Percentiles rank a stretch among this genome's conserved stretches.
phyloP scores from a whole-genome alignment of 2,888 invertebrate genomes.

The Homarus gammarus region DNA sequence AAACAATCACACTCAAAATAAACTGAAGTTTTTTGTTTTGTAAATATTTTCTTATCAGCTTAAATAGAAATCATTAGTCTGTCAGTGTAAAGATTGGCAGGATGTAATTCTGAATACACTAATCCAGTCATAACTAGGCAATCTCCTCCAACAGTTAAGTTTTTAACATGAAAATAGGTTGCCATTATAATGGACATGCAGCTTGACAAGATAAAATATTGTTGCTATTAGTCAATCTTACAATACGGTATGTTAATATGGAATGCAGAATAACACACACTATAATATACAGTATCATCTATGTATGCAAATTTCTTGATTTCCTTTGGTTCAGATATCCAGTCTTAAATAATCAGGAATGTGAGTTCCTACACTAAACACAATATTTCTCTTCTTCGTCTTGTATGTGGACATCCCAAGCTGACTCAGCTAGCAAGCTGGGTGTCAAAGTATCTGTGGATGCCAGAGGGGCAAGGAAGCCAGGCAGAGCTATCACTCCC shows the following conservation, averaged over 20 bases:
- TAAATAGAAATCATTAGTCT: background rate
- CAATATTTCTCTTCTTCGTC: background rate
- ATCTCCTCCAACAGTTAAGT: background rate
- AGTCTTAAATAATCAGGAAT: slow-evolving; percentile 19
- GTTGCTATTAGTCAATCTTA: background rate
- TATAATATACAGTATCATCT: background rate
- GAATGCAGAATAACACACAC: background rate
- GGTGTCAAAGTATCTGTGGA: slow-evolving; percentile 34
- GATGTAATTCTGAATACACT: background rate
- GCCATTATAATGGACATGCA: slow-evolving; percentile 14
- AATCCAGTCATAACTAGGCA: background rate
- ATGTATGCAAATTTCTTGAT: slow-evolving; percentile 13
- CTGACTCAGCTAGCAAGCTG: slow-evolving; percentile 18
- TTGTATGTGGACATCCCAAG: slow-evolving; percentile 23
- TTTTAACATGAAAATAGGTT: background rate
- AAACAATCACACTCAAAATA: background rate
- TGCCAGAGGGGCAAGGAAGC: slow-evolving; percentile 32
- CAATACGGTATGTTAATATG: background rate
- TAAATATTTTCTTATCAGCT: background rate
- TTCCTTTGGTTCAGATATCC: slow-evolving; percentile 28
- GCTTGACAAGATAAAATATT: background rate
- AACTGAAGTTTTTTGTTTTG: background rate
- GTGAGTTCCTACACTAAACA: slow-evolving; percentile 17
- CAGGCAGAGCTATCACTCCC: slow-evolving; percentile 22
- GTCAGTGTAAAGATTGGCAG: background rate